Evolutionary conservation across 1,140 invertebrate species (phyloP).

Genomic region (Teleogryllus occipitalis): DNA sequence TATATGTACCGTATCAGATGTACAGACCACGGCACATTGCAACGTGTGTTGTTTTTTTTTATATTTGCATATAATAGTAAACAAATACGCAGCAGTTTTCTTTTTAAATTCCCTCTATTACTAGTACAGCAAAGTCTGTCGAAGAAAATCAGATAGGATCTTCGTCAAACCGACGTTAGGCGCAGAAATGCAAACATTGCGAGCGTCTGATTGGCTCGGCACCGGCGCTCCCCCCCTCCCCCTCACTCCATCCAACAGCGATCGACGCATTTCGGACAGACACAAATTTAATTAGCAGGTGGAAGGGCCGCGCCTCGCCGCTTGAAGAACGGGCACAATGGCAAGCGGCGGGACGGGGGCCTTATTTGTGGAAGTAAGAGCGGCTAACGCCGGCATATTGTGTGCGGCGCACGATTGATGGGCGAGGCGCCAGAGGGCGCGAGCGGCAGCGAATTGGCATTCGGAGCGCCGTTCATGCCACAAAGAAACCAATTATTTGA

Average conservation of each 20-base stretch:
- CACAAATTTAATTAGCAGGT: not conserved
- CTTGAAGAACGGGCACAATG: not conserved
- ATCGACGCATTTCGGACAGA: not conserved
- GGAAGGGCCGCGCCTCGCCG: not conserved
- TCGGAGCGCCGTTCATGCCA: not conserved
- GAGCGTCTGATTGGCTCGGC: no score
- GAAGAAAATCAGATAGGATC: no score
- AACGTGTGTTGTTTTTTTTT: no score
- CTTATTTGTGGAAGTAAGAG: not conserved
- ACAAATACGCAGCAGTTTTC: no score
- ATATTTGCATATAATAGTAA: no score
- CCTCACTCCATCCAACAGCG: not conserved
- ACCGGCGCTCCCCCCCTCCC: not conserved
- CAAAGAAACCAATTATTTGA: not conserved
- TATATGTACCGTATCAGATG: no score
- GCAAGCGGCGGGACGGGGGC: not conserved
- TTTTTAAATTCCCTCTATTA: no score
- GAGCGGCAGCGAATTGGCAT: not conserved
- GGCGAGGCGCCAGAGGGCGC: no score
- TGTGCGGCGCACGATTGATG: not conserved
- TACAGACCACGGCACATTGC: no score
- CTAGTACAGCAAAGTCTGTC: no score
- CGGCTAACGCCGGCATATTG: not conserved
- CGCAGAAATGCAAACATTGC: no score
- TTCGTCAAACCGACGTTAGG: no score